Evolutionary conservation across 2,113 vertebrate species (phyloP), one percentile per base, ranked within the genome.

Genomic region (Hemibagrus wyckioides): DNA sequence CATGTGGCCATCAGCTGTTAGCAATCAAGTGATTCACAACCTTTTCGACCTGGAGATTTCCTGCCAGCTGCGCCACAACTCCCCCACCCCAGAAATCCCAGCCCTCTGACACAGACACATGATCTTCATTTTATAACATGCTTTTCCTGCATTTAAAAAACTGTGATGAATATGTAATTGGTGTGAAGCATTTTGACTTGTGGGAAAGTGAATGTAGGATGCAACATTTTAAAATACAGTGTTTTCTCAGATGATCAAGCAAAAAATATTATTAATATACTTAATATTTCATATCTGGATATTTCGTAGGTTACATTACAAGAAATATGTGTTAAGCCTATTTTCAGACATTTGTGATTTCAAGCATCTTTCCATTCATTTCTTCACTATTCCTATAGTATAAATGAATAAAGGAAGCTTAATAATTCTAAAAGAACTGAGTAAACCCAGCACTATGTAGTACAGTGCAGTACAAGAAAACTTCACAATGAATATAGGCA

Each of bases 21-120:
- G 84, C 61, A 88, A 90, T 90, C 84, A 89, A 83, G 88, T 89
- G 84, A 90, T 90, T 90, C 90, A 88, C 77, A 77, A 82, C 84
- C 76, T 85, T 85, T 89, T 77, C 57, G 56, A 86, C 88, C 52
- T 73, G 83, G 82, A 91, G 77, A 85, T 65, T 79, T 54, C 36
- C 77, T 84, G 76, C 88, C 90, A 89, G 90, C 88, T 89, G 86
- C 33, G 81, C 61, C 76, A 61, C 54, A 82, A 52, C 63, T 28
- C 52, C 83, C 57, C 59, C n/a, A 56, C 81, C 57, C 59, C 36
- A 56, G 84, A 82, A 82, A 88, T 82, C 63, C 56, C 50, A 87
- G 67, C 33, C 39, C 52, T 84, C 33, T 77, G 69, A 57, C 41
- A 44, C 41, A 36, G 21, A 79, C 54, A 86, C 1, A 11, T 80